Base-by-base conservation (phyloP, 2,113 vertebrate species). In the Neopipo cinnamomea region DNA sequence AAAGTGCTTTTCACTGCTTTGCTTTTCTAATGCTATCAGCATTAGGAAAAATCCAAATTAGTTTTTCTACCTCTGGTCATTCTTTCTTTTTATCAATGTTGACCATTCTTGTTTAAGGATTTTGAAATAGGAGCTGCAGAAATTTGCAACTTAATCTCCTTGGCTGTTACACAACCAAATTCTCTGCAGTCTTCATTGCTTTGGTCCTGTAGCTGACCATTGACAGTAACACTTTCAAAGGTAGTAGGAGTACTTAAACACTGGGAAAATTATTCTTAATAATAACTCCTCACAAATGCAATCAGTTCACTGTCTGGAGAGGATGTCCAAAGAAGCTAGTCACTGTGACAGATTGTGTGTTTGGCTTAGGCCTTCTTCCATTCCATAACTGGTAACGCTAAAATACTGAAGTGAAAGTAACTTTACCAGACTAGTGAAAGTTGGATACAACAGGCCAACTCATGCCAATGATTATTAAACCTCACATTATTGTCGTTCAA, bases 401-500 rank as follows among this genome's bases (percentile, higher is more conserved):
- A 82, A 55, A 59, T 58, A 78, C 17, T 82, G 42, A 52, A 71
- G 65, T 61, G 67, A 63, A 78, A 55, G 39, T 46, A 50, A 76
- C 62, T 74, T 89, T 12, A 44, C 14, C 28, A 35, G 74, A 23
- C 13, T 78, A 11, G 53, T 5, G 24, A 20, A 78, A 78, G 28
- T 44, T 37, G 12, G 33, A 93, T 71, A 37, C 24, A 84, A 7
- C 8, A 63, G 31, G 24, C 42, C 8, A 67, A 2, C 28, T 78
- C 18, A n/a, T 88, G 30, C 3, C 33, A 59, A 2, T 50, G 31
- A 23, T 55, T 63, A 72, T 65, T 53, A 84, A 77, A 62, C 9
- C 10, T 21, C 9, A 10, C 5, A 66, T 62, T 31, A 19, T 46
- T 81, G 50, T 28, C 0, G 0, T 90, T 88, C 44, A 44, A 1